Evolutionary conservation across 2,797 vertebrate species (phyloP), one percentile per base, ranked within the genome.

Genomic region (Avahi laniger): DNA sequence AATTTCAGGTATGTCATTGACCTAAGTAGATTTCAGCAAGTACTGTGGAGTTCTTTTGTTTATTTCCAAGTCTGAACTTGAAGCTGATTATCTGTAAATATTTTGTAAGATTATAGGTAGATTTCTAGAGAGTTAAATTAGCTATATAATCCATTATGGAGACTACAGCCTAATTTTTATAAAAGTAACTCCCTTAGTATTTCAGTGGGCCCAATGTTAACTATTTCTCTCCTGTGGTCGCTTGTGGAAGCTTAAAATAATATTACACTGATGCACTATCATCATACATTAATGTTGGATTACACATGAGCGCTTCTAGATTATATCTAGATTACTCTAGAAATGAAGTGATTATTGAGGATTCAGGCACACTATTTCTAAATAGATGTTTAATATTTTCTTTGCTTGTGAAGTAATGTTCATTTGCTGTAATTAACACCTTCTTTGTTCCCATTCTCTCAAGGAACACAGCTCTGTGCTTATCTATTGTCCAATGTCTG

Each of bases 61-160:
- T 69, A 46, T 86, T 67, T 76, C 15, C 28, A 91, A 78, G 33
- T 79, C 85, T 79, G 48, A 84, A 33, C 38, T 94, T 67, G 28
- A 43, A 89, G 82, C 67, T 89, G 43, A 61, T 46, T 28, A 41
- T 82, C 69, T 91, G 46, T 65, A 67, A 84, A 30, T 92, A 89
- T 92, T 93, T 75, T 54, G 20, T 75, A 52, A 43, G 43, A 73
- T 67, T 75, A 65, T 30, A 83, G 28, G 54, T 73, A 87, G 11
- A 91, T 82, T 91, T 88, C 82, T 78, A 88, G 41, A 96, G 20
- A 72, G 33, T 85, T 79, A 80, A 84, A 79, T 63, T 67, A 65
- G 46, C 73, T 67, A 38, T 79, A 63, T 7, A 85, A 52, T 12
- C 10, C 26, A 70, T 85, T n/a, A n/a, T 81, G 35, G 59, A 69